These are phyloP conservation scores for Stegastes partitus DNA, from an alignment of 2,113 vertebrate species.

Conservation along the genomic window DNA sequence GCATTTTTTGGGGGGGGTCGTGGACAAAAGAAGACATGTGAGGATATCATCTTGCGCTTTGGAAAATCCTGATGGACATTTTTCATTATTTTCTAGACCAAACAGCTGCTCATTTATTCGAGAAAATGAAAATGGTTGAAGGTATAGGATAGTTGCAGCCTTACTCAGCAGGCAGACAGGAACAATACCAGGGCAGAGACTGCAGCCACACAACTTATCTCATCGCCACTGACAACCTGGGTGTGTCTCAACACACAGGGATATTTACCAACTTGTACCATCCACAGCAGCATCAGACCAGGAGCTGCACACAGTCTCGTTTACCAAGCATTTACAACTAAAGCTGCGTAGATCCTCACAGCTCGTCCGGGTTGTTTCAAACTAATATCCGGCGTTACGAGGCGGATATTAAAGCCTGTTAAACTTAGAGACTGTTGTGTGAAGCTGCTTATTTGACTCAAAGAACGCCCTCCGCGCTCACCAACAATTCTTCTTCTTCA, in stretches of 20 bases:
- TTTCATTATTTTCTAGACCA: no score
- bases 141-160: not conserved
- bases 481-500: not conserved
- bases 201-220: slow-evolving; percentile 79
- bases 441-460: slow-evolving; percentile 16
- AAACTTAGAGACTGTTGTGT: slow-evolving; percentile 49
- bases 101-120: no score
- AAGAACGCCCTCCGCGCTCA: slow-evolving; percentile 1
- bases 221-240: slow-evolving; percentile 77
- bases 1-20: no score
- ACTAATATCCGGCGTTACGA: not conserved
- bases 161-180: slow-evolving; percentile 20
- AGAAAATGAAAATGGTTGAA: no score
- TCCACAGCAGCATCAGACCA: slow-evolving; percentile 49
- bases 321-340: not conserved
- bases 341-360: not conserved
- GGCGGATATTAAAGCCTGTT: not conserved
- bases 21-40: no score
- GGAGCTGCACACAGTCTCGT: not conserved
- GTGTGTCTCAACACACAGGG: slow-evolving; percentile 81
- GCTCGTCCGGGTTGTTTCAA: not conserved
- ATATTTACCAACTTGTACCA: slow-evolving; percentile 63
- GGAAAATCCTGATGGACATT: no score
- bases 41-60: no score
- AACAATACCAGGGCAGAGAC: slow-evolving; percentile 56